Base-by-base conservation (phyloP, 2,113 vertebrate species). In the Capreolus pygargus region DNA sequence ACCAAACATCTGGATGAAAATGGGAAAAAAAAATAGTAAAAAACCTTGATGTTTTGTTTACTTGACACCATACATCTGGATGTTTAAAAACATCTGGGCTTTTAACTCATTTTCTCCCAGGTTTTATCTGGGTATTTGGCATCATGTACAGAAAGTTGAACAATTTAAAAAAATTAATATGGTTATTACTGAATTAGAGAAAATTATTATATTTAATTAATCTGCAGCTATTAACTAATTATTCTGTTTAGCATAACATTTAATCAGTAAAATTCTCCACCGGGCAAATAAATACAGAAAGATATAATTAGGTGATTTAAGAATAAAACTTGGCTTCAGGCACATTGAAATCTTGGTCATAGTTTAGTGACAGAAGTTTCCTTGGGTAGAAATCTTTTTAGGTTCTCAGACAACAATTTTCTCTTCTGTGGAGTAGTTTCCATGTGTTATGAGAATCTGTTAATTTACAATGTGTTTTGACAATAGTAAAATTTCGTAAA, bases 401-500 rank as follows among this genome's bases (percentile, higher is more conserved):
- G 43, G 39, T 89, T 16, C 30, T 95, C 64, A 87, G 57, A 91
- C 36, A 89, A 88, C 45, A 55, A 39, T 47, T 50, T 70, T 70
- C 15, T 47, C n/a, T 89, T 12, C 33, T 58, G 12, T 81, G 70
- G 70, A 81, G 83, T 54, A 23, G 36, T 91, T 91, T 96, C 85
- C 45, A 15, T 33, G 93, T 91, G 43, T 82, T 84, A 27, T 6
- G 25, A 97, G 33, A 79, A 52, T 85, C 55, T 64, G 39, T 89
- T 93, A 86, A 96, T 93, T 96, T 86, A 70, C 60, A 74, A 79
- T 93, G 60, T 97, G 84, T 97, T 98, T 98, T 96, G 94, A 97
- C 90, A 95, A 94, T 92, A 94, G 95, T 55, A 94, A 94, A 96
- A 94, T 97, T 94, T 97, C 43, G 25, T 96, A 97, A 97, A 98